Conservation (phyloP, 2,113 vertebrate genomes). For the Brienomyrus longianalis region DNA sequence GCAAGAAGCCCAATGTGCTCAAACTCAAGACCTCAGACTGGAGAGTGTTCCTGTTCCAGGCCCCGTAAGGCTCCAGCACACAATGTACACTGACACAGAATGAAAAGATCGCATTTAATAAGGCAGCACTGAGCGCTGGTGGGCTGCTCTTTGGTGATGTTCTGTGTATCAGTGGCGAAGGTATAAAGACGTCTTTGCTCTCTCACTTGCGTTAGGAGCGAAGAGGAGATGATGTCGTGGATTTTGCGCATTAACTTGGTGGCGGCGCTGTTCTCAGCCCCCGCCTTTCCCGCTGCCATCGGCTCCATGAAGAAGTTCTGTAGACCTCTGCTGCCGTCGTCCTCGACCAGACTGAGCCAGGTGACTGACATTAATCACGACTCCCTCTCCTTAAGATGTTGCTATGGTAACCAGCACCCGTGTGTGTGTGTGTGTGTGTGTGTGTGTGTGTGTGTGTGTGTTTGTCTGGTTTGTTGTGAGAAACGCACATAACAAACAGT, state of each 20-base stretch:
- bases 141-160: neutral
- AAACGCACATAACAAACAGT: neutral
- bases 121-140: too few relatives aligned
- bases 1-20: slow-evolving; percentile 87
- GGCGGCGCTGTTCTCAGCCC: slow-evolving; percentile 89
- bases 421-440: slow-evolving; percentile 10
- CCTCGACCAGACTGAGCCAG: slow-evolving; percentile 79
- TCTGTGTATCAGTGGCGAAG: neutral
- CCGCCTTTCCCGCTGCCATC: slow-evolving; percentile 89
- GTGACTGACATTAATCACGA: slow-evolving; percentile 42
- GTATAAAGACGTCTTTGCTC: neutral
- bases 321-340: slow-evolving; percentile 78
- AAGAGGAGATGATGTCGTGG: slow-evolving; percentile 96
- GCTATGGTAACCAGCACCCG: neutral
- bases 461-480: neutral
- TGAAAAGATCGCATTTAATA: neutral
- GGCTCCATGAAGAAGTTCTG: slow-evolving; percentile 98
- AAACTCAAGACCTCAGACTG: slow-evolving; percentile 96
- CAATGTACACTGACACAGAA: neutral
- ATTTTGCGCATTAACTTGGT: slow-evolving; percentile 93
- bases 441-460: neutral
- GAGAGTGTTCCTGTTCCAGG: slow-evolving; percentile 94
- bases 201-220: slow-evolving; percentile 63
- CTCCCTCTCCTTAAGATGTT: neutral
- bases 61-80: slow-evolving; percentile 67